These are phyloP conservation scores for Bovichtus diacanthus DNA, from an alignment of 2,797 vertebrate genomes.

Conservation along the genomic window DNA sequence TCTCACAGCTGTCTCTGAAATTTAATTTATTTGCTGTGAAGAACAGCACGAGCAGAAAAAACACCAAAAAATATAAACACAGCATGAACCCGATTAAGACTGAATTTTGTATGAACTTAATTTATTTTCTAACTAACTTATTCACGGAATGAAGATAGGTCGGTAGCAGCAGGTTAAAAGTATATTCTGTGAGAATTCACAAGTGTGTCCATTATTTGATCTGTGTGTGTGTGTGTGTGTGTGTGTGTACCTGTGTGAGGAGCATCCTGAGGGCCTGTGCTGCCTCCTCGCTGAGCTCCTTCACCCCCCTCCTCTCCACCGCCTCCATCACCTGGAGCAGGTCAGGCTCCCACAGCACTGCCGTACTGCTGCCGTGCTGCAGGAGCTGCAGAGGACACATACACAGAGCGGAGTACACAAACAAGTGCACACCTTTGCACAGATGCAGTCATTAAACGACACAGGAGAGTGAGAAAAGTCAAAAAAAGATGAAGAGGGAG, in stretches of 20 bases:
- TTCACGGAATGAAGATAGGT: not conserved
- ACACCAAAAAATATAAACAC: not conserved
- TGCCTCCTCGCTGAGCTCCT: conserved; percentile 71
- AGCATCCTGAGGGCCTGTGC: conserved; percentile 74
- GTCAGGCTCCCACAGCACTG: conserved; percentile 70
- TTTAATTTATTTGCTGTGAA: not conserved
- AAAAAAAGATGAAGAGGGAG: not conserved
- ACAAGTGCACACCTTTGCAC: not conserved
- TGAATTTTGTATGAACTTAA: conserved; percentile 27
- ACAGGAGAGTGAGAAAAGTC: not conserved
- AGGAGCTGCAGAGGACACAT: conserved; percentile 75
- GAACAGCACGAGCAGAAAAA: not conserved
- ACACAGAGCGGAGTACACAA: not conserved
- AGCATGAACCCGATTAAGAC: not conserved
- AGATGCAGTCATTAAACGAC: not conserved
- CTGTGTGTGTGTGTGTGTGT: conserved; percentile 6
- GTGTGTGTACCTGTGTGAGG: conserved; percentile 76
- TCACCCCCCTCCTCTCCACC: conserved; percentile 75
- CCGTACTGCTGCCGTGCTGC: conserved; percentile 59
- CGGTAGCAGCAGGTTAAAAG: not conserved
- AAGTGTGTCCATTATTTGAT: conserved; percentile 3
- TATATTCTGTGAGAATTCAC: not conserved
- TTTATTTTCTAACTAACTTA: not conserved
- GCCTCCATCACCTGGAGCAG: conserved; percentile 77
- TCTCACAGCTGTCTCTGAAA: conserved; percentile 9